These are phyloP conservation scores for Phainopepla nitens DNA, from an alignment of 2,113 vertebrate genomes.

Conservation along the genomic window DNA sequence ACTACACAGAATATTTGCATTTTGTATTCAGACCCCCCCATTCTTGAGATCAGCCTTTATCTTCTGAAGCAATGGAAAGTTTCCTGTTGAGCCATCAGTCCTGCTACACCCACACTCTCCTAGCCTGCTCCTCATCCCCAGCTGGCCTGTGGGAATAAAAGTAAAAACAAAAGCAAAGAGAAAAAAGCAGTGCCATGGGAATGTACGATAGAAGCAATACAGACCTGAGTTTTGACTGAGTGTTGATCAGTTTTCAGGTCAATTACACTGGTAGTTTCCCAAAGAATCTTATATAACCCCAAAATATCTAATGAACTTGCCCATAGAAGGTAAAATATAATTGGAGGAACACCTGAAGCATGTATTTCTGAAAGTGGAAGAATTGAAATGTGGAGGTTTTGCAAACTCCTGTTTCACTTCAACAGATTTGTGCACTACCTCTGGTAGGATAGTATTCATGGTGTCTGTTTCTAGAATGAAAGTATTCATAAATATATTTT, in stretches of 20 bases:
- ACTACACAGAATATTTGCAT: neutral
- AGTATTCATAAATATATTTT: neutral
- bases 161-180: neutral
- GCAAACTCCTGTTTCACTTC: neutral
- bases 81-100: neutral
- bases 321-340: neutral
- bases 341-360: neutral
- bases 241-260: neutral
- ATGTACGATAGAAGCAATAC: neutral
- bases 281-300: neutral
- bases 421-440: neutral
- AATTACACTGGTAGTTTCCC: neutral
- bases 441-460: neutral
- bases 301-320: neutral
- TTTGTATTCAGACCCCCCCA: neutral
- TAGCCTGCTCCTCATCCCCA: neutral
- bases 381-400: neutral
- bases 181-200: neutral
- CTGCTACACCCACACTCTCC: neutral
- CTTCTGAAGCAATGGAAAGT: neutral
- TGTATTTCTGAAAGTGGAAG: neutral
- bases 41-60: neutral
- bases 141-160: neutral
- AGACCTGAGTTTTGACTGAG: neutral
- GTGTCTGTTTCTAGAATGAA: neutral